Evolutionary conservation across 2,888 invertebrate species (phyloP), one percentile per base, ranked within the genome.

Genomic region (Epinotia demarniana): DNA sequence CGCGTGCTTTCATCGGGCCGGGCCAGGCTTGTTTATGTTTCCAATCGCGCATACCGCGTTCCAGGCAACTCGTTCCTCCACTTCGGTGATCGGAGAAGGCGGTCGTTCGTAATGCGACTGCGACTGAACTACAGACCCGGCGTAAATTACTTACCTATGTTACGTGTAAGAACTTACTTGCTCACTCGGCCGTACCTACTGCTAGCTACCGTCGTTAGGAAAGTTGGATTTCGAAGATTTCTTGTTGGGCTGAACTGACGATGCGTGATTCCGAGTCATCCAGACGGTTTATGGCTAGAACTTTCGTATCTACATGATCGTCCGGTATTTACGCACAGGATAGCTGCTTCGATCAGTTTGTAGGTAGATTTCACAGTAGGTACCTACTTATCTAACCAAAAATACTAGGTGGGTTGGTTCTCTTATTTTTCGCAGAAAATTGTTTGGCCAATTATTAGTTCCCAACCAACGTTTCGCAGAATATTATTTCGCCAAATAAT

Each of bases 1-100:
- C 82, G 85, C 85, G 78, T 85, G 86, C 87, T 90, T 89, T 90
- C 87, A 86, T 88, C 86, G 85, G 84, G 81, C 81, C 81, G 81
- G 61, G 63, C 84, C 83, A 85, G 88, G 88, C 84, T 85, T 88
- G 87, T 89, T 87, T 89, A 84, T 85, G 81, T 83, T 84, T 81
- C 82, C 82, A 84, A 81, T 85, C 79, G 81, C 79, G 83, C 84
- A 83, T 82, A 81, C 83, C 82, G 82, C 81, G 83, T 83, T 88
- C 83, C 83, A 83, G 74, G 77, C 80, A 78, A 86, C 83, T 84
- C 80, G 83, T 84, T 85, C 82, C 80, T 83, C 83, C 83, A 85
- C 83, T 88, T 84, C 82, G 82, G 82, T 84, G 82, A 85, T 82
- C 81, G 83, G 80, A 83, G 77, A 80, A 81, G 78, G 82, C 81